Percentiles rank a stretch among this genome's conserved stretches.
Conservation (phyloP, 2,113 vertebrate species). For the Paedocypris sp. region DNA sequence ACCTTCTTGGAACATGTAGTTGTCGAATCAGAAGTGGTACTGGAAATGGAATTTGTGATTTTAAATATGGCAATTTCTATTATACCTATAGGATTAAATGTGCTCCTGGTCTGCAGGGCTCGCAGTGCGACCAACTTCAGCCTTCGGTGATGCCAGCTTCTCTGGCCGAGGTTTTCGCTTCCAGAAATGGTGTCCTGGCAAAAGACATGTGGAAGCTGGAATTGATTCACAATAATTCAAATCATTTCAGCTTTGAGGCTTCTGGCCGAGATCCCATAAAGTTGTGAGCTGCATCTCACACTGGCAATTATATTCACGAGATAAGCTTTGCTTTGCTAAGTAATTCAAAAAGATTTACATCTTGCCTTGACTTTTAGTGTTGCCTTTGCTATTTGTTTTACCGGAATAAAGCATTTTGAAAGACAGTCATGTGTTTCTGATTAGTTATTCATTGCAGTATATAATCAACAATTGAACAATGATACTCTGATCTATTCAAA, state of each 20-base stretch:
- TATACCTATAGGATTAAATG: constrained; percentile 47
- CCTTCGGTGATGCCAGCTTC: constrained; percentile 38
- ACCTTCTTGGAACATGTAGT: constrained; percentile 52
- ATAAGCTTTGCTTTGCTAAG: not conserved
- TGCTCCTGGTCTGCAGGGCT: constrained; percentile 48
- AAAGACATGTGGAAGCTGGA: constrained; percentile 11
- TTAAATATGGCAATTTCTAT: constrained; percentile 45
- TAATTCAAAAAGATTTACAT: not conserved
- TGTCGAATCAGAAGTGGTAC: not conserved
- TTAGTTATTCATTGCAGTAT: too few relatives aligned
- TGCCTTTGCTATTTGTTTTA: not conserved
- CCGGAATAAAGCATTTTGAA: constrained; percentile 18
- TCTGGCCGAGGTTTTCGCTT: constrained; percentile 38
- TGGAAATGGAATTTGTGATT: constrained; percentile 14
- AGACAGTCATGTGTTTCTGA: constrained; percentile 2
- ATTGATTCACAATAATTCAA: not conserved
- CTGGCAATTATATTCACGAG: not conserved
- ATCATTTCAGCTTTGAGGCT: not conserved
- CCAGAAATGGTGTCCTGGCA: constrained; percentile 43
- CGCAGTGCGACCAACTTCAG: constrained; percentile 46
- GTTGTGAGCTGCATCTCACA: not conserved
- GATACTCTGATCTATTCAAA: too few relatives aligned
- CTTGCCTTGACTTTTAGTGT: not conserved
- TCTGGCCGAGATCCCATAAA: not conserved
- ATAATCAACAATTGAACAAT: too few relatives aligned